These are phyloP conservation scores for Flexamia atlantica DNA, from an alignment of 2,888 invertebrate species.

Conservation along the genomic window DNA sequence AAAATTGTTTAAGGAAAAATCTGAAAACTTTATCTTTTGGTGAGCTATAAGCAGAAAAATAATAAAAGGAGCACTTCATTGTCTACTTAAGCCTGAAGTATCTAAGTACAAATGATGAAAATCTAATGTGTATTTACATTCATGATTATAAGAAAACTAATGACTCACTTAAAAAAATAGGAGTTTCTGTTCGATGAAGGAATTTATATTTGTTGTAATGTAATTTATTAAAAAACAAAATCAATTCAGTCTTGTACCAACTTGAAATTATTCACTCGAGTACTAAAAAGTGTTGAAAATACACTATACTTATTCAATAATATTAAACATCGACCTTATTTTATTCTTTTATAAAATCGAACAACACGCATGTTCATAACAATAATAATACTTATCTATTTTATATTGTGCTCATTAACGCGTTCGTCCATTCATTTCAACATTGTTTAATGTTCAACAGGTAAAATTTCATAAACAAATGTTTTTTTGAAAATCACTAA, in stretches of 20 bases:
- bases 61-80: conserved; percentile 6
- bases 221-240: background rate
- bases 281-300: conserved; percentile 50
- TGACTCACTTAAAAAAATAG: conserved; percentile 35
- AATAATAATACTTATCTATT: conserved; percentile 59
- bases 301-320: conserved; percentile 39
- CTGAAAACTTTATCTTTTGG: too few species aligned
- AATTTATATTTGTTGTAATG: background rate
- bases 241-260: conserved; percentile 51
- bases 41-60: background rate
- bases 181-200: background rate
- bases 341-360: conserved; percentile 57
- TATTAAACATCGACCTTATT: conserved; percentile 49
- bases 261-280: conserved; percentile 12
- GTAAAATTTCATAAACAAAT: conserved; percentile 23
- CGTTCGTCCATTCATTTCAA: conserved; percentile 28
- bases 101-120: conserved; percentile 44
- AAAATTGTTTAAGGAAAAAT: too few species aligned
- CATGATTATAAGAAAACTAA: conserved; percentile 41
- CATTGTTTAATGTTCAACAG: conserved; percentile 31
- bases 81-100: conserved; percentile 39
- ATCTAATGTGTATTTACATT: conserved; percentile 54
- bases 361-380: conserved; percentile 59
- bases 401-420: conserved; percentile 49
- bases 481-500: conserved; percentile 25